Evolutionary conservation across 2,888 invertebrate genomes (phyloP).

Genomic region (Sarcophaga variegata): DNA sequence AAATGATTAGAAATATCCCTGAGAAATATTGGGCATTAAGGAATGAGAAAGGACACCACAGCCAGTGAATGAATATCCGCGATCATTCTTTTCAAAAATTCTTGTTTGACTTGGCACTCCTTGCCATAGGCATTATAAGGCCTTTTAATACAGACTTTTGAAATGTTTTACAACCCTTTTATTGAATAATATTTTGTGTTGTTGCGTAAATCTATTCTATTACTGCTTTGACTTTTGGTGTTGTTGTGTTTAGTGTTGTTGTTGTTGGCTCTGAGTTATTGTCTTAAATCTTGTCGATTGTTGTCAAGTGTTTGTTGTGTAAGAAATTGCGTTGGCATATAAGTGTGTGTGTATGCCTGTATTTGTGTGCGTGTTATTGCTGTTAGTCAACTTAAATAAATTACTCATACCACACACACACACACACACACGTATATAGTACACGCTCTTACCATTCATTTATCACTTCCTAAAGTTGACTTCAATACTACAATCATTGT

Average conservation of each 20-base stretch:
- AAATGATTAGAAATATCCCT: too few relatives aligned
- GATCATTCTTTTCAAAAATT: too few relatives aligned
- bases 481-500: too few relatives aligned
- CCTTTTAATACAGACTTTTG: too few relatives aligned
- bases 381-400: constrained; percentile 11
- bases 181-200: background rate
- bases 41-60: too few relatives aligned
- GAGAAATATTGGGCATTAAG: too few relatives aligned
- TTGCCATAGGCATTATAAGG: too few relatives aligned
- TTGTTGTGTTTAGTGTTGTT: background rate
- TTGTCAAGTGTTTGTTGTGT: constrained; percentile 15
- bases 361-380: background rate
- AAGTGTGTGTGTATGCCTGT: background rate
- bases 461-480: background rate
- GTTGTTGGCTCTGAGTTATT: background rate
- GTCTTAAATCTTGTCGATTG: constrained; percentile 13
- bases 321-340: background rate
- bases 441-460: background rate
- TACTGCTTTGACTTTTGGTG: background rate
- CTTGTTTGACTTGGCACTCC: too few relatives aligned
- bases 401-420: background rate
- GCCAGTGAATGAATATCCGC: too few relatives aligned
- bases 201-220: background rate
- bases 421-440: background rate
- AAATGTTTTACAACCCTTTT: too few relatives aligned